Evolutionary conservation across 2,797 vertebrate species (phyloP).

Genomic region (Darevskia nairensis): DNA sequence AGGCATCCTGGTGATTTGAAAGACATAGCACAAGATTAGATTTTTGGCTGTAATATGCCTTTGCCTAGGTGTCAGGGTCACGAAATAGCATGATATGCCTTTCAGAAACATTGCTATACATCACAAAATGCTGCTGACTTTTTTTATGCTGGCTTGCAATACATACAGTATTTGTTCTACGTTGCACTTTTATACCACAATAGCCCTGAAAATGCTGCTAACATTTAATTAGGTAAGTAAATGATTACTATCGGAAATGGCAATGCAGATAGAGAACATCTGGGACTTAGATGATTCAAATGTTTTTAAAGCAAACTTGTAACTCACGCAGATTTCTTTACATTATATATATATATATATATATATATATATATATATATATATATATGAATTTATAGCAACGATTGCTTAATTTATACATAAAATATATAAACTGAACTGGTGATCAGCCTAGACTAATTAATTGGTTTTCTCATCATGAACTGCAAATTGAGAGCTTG

Average conservation of each 20-base stretch:
- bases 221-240: slow-evolving; percentile 25
- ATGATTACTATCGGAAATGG: background rate
- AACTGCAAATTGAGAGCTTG: background rate
- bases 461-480: background rate
- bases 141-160: background rate
- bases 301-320: slow-evolving; percentile 13
- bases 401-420: background rate
- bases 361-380: no score
- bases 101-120: background rate
- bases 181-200: background rate
- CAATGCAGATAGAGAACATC: background rate
- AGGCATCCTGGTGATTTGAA: background rate
- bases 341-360: no score
- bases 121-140: background rate
- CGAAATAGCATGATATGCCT: slow-evolving; percentile 5
- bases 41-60: background rate
- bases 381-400: background rate
- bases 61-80: background rate
- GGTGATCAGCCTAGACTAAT: background rate
- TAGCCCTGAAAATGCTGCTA: slow-evolving; percentile 15
- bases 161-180: slow-evolving; percentile 7
- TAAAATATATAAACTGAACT: slow-evolving; percentile 1
- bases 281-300: background rate
- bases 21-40: background rate
- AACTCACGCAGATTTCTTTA: background rate